Base-by-base conservation (phyloP, 2,113 vertebrate species). In the Phocoena sinus region DNA sequence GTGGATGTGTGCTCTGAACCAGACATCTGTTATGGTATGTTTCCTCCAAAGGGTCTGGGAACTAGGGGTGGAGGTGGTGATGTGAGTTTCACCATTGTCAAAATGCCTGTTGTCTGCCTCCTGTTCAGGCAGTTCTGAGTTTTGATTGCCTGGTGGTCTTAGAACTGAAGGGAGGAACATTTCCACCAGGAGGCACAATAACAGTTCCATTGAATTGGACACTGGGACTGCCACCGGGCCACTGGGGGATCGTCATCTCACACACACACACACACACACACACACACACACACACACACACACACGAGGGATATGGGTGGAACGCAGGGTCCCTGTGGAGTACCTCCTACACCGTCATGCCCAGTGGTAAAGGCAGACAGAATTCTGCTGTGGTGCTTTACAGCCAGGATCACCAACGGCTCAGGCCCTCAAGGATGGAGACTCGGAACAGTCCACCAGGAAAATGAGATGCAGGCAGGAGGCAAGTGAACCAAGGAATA, bases 301-400 rank as follows among this genome's bases (percentile, higher is more conserved):
- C 44, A 44, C 8, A 63, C 2, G 6, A 71, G 33, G 8, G 47
- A 18, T 33, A 33, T 2, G 11, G 12, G 50, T 68, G 17, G 26
- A n/a, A 36, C 26, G 18, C 21, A 36, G 62, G 87, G 58, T 3
- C n/a, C 36, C 71, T 23, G 2, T 0, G 23, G 26, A 50, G 18
- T 1, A 18, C 41, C 28, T 53, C 17, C 47, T 14, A 6, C 2
- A 0, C 28, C 36, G 36, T 26, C 5, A 23, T 3, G 8, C 26
- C 90, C 90, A 36, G 17, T 0, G 8, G 58, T n/a, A 2, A 28
- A 17, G 5, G 14, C 1, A 10, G 12, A 8, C 14, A 38, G 62
- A 71, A 31, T 0, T 28, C 28, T 50, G 44, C 44, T 12, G 4
- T 10, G 10, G 77, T 11, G 21, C n/a, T 63, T 26, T 25, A 28